Base-by-base conservation (phyloP, 2,797 vertebrate species). In the Dipus sagitta region DNA sequence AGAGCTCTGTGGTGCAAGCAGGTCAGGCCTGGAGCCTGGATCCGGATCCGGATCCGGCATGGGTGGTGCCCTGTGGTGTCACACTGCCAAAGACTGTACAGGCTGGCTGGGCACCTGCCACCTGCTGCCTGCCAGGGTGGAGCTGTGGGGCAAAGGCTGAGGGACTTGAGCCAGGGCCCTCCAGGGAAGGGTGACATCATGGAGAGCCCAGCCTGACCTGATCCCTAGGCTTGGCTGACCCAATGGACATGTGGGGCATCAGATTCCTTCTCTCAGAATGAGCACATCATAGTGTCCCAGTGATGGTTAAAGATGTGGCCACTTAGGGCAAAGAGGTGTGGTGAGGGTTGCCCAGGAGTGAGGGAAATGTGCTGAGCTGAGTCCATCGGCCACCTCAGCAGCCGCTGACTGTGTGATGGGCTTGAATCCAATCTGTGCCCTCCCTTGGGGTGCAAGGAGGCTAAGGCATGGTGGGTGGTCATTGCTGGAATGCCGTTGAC, bases 11-110 rank as follows among this genome's bases (percentile, higher is more conserved):
- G 54, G 72, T 20, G 42, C 60, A 67, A 15, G 54, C 15, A 23
- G 47, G n/a, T 93, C 32, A 21, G 71, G 26, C 28, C 64, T 32
- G 0, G 0, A 28, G 30, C 32, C 28, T 6, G 0, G 10, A 5
- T 52, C 71, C 74, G 20, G 26, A 42, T 88, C 47, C 0, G 28
- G 26, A 34, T 58, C n/a, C 2, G 20, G 21, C 17, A 14, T 64
- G 15, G 30, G 42, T 1, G 2, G 62, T 71, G 14, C 26, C 13
- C 42, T 82, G 78, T 32, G 7, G 52, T 75, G 28, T 32, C 70
- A 32, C 75, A 78, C 64, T 34, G 23, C 88, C 0, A 17, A 26
- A 54, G 80, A 38, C 28, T 30, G 18, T 9, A 12, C 7, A 75
- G 14, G 28, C 58, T 32, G 26, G 81, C 28, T 10, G 10, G 26